These are phyloP conservation scores for Thamnaconus septentrionalis DNA, from an alignment of 2,113 vertebrate species.

Conservation along the genomic window DNA sequence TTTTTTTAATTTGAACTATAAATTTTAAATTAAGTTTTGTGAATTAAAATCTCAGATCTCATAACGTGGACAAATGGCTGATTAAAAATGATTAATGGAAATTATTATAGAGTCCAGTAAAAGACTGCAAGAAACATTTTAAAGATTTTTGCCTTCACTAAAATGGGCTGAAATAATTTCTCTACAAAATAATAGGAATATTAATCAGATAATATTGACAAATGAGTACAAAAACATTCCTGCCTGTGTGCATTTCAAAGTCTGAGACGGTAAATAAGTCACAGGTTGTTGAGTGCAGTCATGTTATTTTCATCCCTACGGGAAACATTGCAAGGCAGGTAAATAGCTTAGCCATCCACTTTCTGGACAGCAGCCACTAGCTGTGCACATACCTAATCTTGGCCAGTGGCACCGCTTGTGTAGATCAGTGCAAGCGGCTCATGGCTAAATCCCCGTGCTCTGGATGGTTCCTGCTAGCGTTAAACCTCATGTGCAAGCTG, in stretches of 20 bases:
- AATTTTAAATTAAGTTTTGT: too few relatives aligned
- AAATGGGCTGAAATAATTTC: too few relatives aligned
- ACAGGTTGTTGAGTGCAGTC: not conserved
- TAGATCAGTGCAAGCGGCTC: conserved; percentile 41
- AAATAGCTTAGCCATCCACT: conserved; percentile 4
- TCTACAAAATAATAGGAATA: too few relatives aligned
- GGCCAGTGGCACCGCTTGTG: conserved; percentile 32
- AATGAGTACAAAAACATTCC: too few relatives aligned
- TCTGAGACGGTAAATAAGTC: not conserved
- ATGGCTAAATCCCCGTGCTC: conserved; percentile 47
- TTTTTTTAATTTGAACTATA: too few relatives aligned
- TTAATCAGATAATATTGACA: too few relatives aligned
- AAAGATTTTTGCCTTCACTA: too few relatives aligned
- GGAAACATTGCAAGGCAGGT: conserved; percentile 3
- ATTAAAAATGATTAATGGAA: too few relatives aligned
- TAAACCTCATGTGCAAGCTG: conserved; percentile 20
- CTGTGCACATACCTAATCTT: conserved; percentile 34
- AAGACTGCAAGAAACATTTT: too few relatives aligned
- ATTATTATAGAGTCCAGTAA: too few relatives aligned
- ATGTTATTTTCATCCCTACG: conserved; percentile 20
- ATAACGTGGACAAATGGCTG: too few relatives aligned
- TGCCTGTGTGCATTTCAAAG: not conserved
- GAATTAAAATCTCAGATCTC: too few relatives aligned
- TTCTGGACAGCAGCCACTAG: conserved; percentile 28
- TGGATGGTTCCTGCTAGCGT: conserved; percentile 33